A percentile compares a stretch with the other conserved stretches of the same genome.
Evolutionary conservation across 2,888 invertebrate species (phyloP).

Genomic region (Lasioglossum pauxillum): DNA sequence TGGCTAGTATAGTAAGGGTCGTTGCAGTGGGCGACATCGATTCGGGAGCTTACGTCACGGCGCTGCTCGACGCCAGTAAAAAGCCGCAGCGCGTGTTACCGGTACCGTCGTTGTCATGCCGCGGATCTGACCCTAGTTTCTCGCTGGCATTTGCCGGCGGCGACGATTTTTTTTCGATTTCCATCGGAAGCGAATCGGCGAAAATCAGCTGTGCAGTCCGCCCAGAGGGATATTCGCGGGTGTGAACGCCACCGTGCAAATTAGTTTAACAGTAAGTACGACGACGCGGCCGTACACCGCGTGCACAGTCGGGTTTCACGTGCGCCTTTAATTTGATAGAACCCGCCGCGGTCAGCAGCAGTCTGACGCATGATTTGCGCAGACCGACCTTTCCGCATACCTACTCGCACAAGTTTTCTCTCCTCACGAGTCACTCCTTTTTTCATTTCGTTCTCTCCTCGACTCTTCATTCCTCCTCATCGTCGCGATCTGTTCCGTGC

Average conservation of each 20-base stretch:
- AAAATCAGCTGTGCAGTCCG: conserved; percentile 4
- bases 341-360: background rate
- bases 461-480: background rate
- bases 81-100: conserved; percentile 40
- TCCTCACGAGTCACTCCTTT: too few relatives aligned
- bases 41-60: conserved; percentile 74
- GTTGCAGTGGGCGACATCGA: conserved; percentile 73
- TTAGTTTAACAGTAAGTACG: conserved; percentile 40
- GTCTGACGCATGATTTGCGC: conserved; percentile 1
- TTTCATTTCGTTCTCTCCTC: background rate
- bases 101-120: conserved; percentile 67
- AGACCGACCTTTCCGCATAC: background rate
- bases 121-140: conserved; percentile 72
- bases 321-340: conserved; percentile 5
- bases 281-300: background rate
- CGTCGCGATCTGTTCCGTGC: background rate
- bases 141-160: conserved; percentile 63
- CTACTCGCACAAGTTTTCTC: background rate
- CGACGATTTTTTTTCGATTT: conserved; percentile 30
- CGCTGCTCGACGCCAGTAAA: conserved; percentile 58
- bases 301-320: background rate
- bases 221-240: background rate
- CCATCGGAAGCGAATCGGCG: background rate
- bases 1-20: conserved; percentile 52
- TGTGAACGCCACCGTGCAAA: background rate